Percentiles rank a stretch among this genome's conserved stretches.
Conservation (phyloP, 2,797 vertebrate species). For the Semotilus atromaculatus region DNA sequence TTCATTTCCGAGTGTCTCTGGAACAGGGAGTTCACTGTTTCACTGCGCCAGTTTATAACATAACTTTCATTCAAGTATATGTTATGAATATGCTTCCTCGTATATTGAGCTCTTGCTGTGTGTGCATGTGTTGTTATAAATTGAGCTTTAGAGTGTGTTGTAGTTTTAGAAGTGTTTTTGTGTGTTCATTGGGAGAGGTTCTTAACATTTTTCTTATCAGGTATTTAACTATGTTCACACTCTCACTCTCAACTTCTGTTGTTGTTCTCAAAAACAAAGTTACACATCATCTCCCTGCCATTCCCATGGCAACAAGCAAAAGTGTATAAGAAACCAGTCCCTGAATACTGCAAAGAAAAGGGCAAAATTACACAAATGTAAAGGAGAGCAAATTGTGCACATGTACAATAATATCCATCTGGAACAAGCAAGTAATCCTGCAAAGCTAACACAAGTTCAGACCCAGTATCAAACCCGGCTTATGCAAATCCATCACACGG, state of each 20-base stretch:
- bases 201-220: not conserved
- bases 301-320: constrained; percentile 10
- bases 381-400: not conserved
- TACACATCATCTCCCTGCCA: not conserved
- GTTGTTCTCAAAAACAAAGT: not conserved
- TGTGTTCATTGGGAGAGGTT: not conserved
- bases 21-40: no score
- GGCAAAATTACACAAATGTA: not conserved
- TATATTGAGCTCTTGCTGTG: no score
- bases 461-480: no score
- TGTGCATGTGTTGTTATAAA: no score
- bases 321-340: not conserved
- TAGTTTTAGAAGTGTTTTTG: not conserved
- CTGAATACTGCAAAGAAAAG: not conserved
- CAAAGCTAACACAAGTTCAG: no score
- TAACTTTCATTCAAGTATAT: no score
- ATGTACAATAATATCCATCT: not conserved
- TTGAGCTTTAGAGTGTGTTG: not conserved
- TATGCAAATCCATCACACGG: no score
- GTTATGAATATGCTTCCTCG: no score
- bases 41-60: not conserved
- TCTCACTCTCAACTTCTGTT: constrained; percentile 20
- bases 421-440: no score
- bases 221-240: not conserved
- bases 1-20: not conserved